Evolutionary conservation across 2,113 vertebrate species (phyloP).

Genomic region (Strigops habroptila): DNA sequence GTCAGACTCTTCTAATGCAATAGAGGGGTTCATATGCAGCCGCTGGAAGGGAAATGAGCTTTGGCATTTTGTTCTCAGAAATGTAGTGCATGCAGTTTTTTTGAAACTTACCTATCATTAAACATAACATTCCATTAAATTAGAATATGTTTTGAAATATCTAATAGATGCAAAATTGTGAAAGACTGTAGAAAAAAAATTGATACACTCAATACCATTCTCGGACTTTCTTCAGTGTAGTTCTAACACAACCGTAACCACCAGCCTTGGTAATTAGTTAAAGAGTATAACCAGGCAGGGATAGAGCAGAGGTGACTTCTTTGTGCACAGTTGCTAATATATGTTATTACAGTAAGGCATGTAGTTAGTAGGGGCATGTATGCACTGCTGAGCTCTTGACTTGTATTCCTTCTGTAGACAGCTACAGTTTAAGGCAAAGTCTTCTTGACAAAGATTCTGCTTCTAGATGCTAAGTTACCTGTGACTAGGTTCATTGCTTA

Average conservation of each 20-base stretch:
- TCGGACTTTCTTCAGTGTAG: background rate
- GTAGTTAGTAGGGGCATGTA: background rate
- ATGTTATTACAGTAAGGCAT: background rate
- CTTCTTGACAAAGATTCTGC: background rate
- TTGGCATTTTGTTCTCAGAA: background rate
- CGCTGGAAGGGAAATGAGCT: background rate
- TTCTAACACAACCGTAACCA: background rate
- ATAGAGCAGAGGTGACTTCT: background rate
- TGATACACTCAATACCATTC: background rate
- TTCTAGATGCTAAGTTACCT: background rate
- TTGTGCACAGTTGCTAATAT: accelerated
- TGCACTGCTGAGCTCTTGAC: accelerated
- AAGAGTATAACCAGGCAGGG: background rate
- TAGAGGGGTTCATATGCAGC: background rate
- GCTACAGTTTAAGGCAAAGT: background rate
- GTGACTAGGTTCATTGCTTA: background rate
- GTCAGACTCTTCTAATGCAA: background rate
- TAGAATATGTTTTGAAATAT: background rate
- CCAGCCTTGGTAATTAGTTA: background rate
- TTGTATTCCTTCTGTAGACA: background rate
- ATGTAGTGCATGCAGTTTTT: background rate
- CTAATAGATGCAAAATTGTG: background rate
- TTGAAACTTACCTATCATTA: background rate
- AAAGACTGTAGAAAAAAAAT: background rate
- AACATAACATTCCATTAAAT: background rate